phyloP scores from a whole-genome alignment of 35 echinoderm and acorn worm genomes.

The Eucidaris tribuloides region DNA sequence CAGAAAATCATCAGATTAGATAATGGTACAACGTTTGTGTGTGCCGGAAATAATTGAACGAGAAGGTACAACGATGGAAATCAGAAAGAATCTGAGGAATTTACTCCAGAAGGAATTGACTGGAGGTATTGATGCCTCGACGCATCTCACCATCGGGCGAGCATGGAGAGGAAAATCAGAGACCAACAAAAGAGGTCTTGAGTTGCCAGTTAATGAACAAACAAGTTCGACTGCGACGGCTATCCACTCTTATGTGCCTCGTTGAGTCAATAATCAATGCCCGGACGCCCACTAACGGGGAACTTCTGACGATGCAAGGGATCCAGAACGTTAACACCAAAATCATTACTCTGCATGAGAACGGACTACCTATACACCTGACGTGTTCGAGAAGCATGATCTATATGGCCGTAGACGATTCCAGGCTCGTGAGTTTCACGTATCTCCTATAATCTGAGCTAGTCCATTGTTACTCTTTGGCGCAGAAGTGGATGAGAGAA shows the following conservation, averaged over 20 bases:
- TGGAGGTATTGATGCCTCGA: slow-evolving; percentile 30
- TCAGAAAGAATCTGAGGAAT: background rate
- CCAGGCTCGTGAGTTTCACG: slow-evolving; percentile 28
- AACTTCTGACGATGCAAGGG: slow-evolving; percentile 13
- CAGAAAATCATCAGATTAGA: no score
- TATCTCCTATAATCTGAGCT: no score
- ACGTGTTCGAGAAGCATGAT: no score
- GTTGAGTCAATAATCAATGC: slow-evolving; percentile 57
- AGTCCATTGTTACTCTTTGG: slow-evolving; percentile 58
- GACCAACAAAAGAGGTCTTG: background rate
- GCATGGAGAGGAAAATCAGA: slow-evolving; percentile 43
- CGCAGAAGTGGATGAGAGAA: slow-evolving; percentile 29
- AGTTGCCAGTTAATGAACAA: slow-evolving; percentile 7
- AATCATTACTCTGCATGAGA: slow-evolving; percentile 29
- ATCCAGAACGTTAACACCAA: slow-evolving; percentile 53
- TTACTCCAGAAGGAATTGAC: slow-evolving; percentile 12
- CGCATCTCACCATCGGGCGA: slow-evolving; percentile 27
- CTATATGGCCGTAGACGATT: slow-evolving; percentile 40
- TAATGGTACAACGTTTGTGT: slow-evolving; percentile 47
- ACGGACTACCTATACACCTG: no score
- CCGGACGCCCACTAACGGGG: slow-evolving; percentile 39
- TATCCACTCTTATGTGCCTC: slow-evolving; percentile 40
- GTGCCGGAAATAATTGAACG: slow-evolving; percentile 25
- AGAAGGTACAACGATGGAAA: background rate
- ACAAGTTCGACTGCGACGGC: slow-evolving; percentile 3